Base-by-base conservation (phyloP, 2,888 invertebrate species). In the Yponomeuta sedellus region DNA sequence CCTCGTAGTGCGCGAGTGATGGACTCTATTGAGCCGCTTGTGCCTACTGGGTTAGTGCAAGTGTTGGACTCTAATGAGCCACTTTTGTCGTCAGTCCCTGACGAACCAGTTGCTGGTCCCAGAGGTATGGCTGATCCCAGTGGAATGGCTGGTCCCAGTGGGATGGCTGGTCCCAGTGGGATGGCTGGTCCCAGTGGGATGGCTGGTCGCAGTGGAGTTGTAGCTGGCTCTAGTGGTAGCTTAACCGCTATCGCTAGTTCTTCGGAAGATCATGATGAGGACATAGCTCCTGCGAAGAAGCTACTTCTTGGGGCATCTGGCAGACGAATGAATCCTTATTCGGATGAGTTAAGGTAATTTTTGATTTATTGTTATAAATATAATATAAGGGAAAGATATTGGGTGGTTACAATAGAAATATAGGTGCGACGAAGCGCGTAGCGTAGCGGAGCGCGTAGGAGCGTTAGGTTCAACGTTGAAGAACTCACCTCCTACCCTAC, bases 1-100 rank as follows among this genome's bases (percentile, higher is more conserved):
- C 61, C 61, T 28, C 19, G 4, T 11, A 19, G 57, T 61, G 67
- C 57, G 65, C 67, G 65, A 65, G 62, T 67, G 65, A 22, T 67
- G 58, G 63, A 66, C 62, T 61, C 25, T 56, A 62, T 10, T 62
- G 56, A 61, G 61, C 66, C 61, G 57, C 62, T 56, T 57, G n/a
- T 25, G 57, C 57, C 63, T 20, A 16, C 16, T n/a, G n/a, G n/a
- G 16, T 19, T n/a, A 56, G 56, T 34, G 34, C 34, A 34, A 34
- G 34, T 34, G 34, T 34, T 34, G 34, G 34, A 34, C 34, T 34
- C 34, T 34, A 34, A 34, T 34, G 34, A 34, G 34, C 34, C 34
- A 34, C 34, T 34, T 34, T 5, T 34, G 34, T 34, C 34, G 34
- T 34, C 34, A 34, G 34, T 34, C 34, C 34, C 34, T 34, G 34